phyloP scores from a whole-genome alignment of 2,888 invertebrate genomes.

The Entomobrya multifasciata region DNA sequence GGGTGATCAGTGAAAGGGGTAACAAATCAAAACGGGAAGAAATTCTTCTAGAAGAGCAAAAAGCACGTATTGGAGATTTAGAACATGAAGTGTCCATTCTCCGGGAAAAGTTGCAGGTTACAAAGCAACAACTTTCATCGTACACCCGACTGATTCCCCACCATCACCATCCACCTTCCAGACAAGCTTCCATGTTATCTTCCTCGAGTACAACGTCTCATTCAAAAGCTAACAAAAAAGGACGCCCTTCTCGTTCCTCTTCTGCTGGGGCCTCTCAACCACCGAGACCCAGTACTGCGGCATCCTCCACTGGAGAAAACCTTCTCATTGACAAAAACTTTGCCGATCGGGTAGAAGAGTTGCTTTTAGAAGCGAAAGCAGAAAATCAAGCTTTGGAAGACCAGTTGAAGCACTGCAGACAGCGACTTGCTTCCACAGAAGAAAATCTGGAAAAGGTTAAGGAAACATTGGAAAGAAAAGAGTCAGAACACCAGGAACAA shows the following conservation, averaged over 20 bases:
- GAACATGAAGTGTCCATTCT: slow-evolving; percentile 75
- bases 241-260: slow-evolving; percentile 22
- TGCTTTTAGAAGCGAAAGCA: slow-evolving; percentile 77
- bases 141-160: slow-evolving; percentile 75
- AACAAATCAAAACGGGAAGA: slow-evolving; percentile 72
- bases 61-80: slow-evolving; percentile 73
- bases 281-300: slow-evolving; percentile 45
- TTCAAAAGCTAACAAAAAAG: slow-evolving; percentile 35
- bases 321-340: slow-evolving; percentile 59
- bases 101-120: slow-evolving; percentile 74
- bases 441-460: slow-evolving; percentile 71
- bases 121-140: slow-evolving; percentile 76
- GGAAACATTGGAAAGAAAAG: slow-evolving; percentile 69
- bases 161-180: slow-evolving; percentile 55
- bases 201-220: slow-evolving; percentile 59
- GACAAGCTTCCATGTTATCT: slow-evolving; percentile 55
- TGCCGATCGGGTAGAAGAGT: slow-evolving; percentile 70
- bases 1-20: slow-evolving; percentile 71
- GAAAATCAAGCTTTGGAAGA: slow-evolving; percentile 78
- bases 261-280: slow-evolving; percentile 31
- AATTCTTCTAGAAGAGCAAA: slow-evolving; percentile 73
- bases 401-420: slow-evolving; percentile 71
- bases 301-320: slow-evolving; percentile 41
- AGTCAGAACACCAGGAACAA: slow-evolving; percentile 74
- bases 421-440: slow-evolving; percentile 67